Evolutionary conservation across 2,888 invertebrate genomes (phyloP).

Genomic region (Leucophora obtusa): DNA sequence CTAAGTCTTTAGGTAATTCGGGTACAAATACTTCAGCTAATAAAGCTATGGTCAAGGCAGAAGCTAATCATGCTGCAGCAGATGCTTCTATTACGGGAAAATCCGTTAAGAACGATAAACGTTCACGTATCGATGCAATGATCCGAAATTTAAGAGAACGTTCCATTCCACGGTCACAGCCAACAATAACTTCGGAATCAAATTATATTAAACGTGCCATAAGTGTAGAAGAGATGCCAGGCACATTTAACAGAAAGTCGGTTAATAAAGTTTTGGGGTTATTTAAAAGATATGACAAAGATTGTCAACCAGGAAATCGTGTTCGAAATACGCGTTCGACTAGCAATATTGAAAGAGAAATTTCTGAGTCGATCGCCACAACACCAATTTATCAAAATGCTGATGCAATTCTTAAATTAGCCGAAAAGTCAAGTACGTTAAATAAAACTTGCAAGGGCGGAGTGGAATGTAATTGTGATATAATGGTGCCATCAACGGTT

Average conservation of each 20-base stretch:
- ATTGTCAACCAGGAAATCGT: slow-evolving; percentile 76
- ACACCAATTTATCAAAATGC: slow-evolving; percentile 73
- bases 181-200: slow-evolving; percentile 82
- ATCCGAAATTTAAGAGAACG: slow-evolving; percentile 83
- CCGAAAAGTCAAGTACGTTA: slow-evolving; percentile 17
- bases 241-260: slow-evolving; percentile 82
- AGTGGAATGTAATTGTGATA: slow-evolving; percentile 5
- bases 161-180: slow-evolving; percentile 82
- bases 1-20: slow-evolving; percentile 69
- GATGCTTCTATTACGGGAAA: slow-evolving; percentile 67
- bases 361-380: slow-evolving; percentile 68
- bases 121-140: slow-evolving; percentile 80
- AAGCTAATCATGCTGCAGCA: slow-evolving; percentile 46
- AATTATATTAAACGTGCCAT: slow-evolving; percentile 85
- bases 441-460: slow-evolving; percentile 12
- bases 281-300: slow-evolving; percentile 86
- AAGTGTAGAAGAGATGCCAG: slow-evolving; percentile 84
- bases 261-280: slow-evolving; percentile 88
- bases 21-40: not conserved
- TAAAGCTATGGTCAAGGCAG: not conserved
- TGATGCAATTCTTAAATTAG: slow-evolving; percentile 30
- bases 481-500: not conserved
- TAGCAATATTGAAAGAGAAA: slow-evolving; percentile 76
- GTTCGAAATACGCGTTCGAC: slow-evolving; percentile 76
- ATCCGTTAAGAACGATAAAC: slow-evolving; percentile 73